Conservation (phyloP, 2,113 vertebrate genomes). For the Micronisus gabar region DNA sequence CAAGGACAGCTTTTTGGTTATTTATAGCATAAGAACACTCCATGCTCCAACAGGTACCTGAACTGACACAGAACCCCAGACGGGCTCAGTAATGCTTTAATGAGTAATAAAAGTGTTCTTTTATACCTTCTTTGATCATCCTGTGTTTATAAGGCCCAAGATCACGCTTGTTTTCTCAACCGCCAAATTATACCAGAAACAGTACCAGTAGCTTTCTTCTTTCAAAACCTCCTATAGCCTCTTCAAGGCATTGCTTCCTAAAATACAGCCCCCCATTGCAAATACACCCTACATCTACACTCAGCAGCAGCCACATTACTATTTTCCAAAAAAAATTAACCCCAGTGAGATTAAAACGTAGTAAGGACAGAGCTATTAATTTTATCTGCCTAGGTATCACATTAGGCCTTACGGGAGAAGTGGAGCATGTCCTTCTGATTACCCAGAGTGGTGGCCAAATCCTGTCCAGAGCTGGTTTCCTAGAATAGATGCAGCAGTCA, state of each 20-base stretch:
- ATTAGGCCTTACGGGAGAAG: not conserved
- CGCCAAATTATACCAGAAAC: not conserved
- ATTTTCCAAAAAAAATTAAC: not conserved
- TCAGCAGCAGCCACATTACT: not conserved
- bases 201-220: not conserved
- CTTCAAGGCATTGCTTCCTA: not conserved
- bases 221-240: not conserved
- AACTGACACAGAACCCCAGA: not conserved
- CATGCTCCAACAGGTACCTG: not conserved
- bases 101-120: not conserved
- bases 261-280: not conserved
- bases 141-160: not conserved
- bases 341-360: not conserved
- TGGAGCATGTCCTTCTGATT: not conserved
- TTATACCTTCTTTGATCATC: not conserved
- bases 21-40: fast-evolving
- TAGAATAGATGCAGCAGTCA: not conserved
- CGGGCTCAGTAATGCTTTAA: not conserved
- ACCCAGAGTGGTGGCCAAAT: not conserved
- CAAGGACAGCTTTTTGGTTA: not conserved
- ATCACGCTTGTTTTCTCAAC: not conserved
- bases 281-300: not conserved
- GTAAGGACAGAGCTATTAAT: not conserved
- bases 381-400: not conserved
- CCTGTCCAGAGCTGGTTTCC: not conserved